Conservation (phyloP, 2,797 vertebrate genomes). For the Macropus fuliginosus region DNA sequence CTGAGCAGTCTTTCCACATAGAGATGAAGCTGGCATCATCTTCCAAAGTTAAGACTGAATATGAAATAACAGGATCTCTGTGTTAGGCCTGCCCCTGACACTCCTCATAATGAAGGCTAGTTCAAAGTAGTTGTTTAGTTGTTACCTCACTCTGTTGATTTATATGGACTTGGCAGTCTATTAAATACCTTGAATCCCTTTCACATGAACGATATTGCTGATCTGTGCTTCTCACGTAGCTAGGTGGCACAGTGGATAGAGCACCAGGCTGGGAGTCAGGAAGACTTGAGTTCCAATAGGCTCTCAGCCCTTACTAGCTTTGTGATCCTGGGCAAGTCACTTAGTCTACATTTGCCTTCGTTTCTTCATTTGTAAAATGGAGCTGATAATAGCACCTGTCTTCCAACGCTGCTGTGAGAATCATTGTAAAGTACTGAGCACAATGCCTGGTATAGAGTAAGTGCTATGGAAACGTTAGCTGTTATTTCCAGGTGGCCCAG, state of each 20-base stretch:
- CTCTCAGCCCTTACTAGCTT: neutral
- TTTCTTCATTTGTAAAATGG: neutral
- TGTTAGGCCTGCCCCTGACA: neutral
- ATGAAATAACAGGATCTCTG: neutral
- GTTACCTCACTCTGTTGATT: neutral
- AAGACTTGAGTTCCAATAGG: neutral
- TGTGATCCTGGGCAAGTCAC: neutral
- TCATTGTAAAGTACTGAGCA: neutral
- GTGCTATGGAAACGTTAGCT: neutral
- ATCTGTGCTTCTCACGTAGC: neutral
- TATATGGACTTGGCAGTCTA: neutral
- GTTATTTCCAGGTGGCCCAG: neutral
- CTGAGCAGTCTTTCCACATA: neutral
- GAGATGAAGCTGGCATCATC: neutral
- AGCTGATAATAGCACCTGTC: neutral
- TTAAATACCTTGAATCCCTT: neutral
- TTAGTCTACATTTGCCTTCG: neutral
- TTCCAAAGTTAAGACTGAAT: neutral
- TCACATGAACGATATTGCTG: neutral
- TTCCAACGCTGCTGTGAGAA: neutral
- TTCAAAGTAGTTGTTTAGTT: neutral
- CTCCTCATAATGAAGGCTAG: neutral
- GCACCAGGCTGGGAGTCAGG: neutral
- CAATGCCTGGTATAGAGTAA: neutral
- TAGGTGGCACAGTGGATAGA: neutral